phyloP scores from a whole-genome alignment of 2,797 vertebrate genomes.

The Euthynnus affinis region DNA sequence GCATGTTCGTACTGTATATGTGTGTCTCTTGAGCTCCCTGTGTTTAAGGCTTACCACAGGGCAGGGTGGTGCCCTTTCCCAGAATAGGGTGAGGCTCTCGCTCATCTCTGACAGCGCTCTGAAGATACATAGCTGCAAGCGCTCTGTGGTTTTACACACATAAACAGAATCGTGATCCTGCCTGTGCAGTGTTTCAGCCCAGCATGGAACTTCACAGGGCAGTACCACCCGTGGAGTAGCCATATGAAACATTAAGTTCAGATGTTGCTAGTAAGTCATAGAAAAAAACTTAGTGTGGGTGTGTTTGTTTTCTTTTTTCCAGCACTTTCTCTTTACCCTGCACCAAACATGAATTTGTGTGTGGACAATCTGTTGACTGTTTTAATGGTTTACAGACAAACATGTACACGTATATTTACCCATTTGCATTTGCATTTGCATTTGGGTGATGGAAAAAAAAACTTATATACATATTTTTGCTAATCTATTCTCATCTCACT shows the following conservation, averaged over 20 bases:
- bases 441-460: too few relatives aligned
- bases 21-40: constrained; percentile 60
- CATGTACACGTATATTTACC: neutral
- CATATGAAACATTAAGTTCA: constrained; percentile 22
- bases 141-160: constrained; percentile 55
- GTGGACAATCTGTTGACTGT: neutral
- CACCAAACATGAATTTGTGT: neutral
- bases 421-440: too few relatives aligned
- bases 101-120: constrained; percentile 51
- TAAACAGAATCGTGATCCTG: constrained; percentile 49
- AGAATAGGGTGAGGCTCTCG: constrained; percentile 79
- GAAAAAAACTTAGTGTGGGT: neutral
- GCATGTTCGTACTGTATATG: constrained; percentile 17
- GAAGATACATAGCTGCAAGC: constrained; percentile 41
- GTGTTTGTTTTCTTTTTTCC: constrained; percentile 19
- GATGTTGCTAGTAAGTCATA: constrained; percentile 13
- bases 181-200: constrained; percentile 41
- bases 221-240: constrained; percentile 15
- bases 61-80: constrained; percentile 77
- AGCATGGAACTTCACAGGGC: constrained; percentile 21
- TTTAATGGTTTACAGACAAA: neutral
- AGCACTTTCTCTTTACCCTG: neutral
- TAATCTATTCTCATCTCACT: constrained; percentile 5
- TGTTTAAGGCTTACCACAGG: constrained; percentile 81
- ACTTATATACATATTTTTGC: neutral